Conservation (phyloP, 1,140 invertebrate species). For the Arctopsyche grandis region DNA sequence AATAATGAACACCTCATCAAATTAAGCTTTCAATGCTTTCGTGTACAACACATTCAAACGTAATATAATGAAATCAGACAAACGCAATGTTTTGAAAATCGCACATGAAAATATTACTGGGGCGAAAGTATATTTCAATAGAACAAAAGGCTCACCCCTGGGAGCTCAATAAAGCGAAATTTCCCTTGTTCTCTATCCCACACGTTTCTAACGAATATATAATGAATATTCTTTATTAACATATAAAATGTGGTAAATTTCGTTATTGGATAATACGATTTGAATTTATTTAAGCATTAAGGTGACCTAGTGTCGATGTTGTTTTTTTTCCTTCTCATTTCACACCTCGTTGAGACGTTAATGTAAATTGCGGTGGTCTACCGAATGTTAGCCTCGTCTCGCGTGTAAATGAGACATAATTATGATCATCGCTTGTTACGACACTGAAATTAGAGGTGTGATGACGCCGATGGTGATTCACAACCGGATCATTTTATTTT, state of each 20-base stretch:
- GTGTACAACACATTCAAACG: no score
- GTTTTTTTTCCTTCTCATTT: background rate
- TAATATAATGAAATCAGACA: no score
- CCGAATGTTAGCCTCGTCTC: conserved; percentile 13
- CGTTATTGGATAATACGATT: no score
- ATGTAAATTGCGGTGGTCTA: background rate
- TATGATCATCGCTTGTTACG: background rate
- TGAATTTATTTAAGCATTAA: no score
- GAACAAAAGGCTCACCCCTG: background rate
- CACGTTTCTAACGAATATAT: background rate
- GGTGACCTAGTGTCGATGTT: no score
- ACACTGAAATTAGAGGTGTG: background rate
- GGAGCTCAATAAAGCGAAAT: conserved; percentile 12
- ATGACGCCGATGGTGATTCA: conserved; percentile 13
- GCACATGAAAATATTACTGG: background rate
- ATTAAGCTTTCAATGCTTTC: no score
- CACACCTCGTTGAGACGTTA: conserved; percentile 11
- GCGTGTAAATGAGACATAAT: conserved; percentile 3
- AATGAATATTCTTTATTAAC: background rate
- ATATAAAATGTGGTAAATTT: background rate
- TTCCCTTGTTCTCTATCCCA: background rate
- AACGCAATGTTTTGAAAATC: background rate
- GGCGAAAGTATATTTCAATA: conserved; percentile 11
- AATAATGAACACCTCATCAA: no score
- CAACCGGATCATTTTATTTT: conserved; percentile 16